A percentile compares a stretch with the other conserved stretches of the same genome.
Evolutionary conservation across 2,797 vertebrate species (phyloP).

Genomic region (Pteropus rufus): DNA sequence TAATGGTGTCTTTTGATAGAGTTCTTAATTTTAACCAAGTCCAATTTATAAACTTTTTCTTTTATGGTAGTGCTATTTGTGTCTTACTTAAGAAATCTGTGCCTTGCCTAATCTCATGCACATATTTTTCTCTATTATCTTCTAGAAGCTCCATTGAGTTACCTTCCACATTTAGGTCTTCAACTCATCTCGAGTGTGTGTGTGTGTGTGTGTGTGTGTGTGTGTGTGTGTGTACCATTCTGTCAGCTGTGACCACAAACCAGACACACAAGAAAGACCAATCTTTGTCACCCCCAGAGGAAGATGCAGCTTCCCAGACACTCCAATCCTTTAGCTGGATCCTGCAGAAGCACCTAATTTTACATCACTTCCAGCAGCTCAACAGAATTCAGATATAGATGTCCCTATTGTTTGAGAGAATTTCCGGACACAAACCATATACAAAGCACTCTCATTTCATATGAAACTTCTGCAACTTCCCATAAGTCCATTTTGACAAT

Average conservation of each 20-base stretch:
- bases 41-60: background rate
- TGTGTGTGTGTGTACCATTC: background rate
- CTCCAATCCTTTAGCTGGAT: background rate
- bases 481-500: background rate
- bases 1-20: background rate
- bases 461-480: background rate
- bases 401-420: background rate
- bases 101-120: background rate
- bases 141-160: background rate
- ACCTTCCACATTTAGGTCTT: background rate
- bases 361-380: background rate
- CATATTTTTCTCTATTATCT: background rate
- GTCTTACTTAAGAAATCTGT: background rate
- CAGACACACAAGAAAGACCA: background rate
- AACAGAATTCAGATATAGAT: background rate
- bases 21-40: background rate
- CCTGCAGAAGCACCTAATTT: background rate
- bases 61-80: background rate
- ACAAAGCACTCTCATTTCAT: background rate
- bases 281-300: background rate
- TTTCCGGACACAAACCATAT: background rate
- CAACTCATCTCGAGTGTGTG: background rate
- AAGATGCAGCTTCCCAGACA: background rate
- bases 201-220: background rate
- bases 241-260: background rate